These are phyloP conservation scores for Lutjanus erythropterus DNA, from an alignment of 2,113 vertebrate species.

Conservation along the genomic window DNA sequence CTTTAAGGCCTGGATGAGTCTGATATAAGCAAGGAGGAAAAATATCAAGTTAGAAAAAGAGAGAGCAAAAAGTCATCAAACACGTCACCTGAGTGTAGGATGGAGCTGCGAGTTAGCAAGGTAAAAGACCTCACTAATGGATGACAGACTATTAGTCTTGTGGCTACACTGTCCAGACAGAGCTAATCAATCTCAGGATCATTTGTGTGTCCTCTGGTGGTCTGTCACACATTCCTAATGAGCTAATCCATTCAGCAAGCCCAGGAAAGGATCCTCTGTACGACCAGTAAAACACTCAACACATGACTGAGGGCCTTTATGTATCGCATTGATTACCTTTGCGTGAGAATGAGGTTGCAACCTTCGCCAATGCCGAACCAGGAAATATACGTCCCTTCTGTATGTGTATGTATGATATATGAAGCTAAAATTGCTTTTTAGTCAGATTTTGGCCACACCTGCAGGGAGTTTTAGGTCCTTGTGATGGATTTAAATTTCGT, in stretches of 20 bases:
- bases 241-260: constrained; percentile 65
- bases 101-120: constrained; percentile 5
- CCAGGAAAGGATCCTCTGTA: constrained; percentile 35
- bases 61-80: not conserved
- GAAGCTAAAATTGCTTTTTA: not conserved
- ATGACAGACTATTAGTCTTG: constrained; percentile 64
- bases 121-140: constrained; percentile 56
- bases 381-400: not conserved
- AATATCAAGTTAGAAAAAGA: not conserved
- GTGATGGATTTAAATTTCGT: not conserved
- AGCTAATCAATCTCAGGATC: constrained; percentile 73
- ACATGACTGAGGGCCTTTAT: constrained; percentile 23
- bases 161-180: constrained; percentile 54
- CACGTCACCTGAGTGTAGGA: constrained; percentile 6
- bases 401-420: not conserved
- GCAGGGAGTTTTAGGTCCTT: not conserved
- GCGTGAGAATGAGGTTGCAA: constrained; percentile 2
- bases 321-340: constrained; percentile 35
- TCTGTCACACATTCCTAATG: constrained; percentile 68
- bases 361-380: not conserved
- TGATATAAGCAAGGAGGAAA: not conserved
- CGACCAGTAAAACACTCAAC: constrained; percentile 7
- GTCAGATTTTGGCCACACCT: not conserved
- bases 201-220: constrained; percentile 47
- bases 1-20: not conserved